These are phyloP conservation scores for Rana temporaria DNA, from an alignment of 2,113 vertebrate genomes.

Conservation along the genomic window DNA sequence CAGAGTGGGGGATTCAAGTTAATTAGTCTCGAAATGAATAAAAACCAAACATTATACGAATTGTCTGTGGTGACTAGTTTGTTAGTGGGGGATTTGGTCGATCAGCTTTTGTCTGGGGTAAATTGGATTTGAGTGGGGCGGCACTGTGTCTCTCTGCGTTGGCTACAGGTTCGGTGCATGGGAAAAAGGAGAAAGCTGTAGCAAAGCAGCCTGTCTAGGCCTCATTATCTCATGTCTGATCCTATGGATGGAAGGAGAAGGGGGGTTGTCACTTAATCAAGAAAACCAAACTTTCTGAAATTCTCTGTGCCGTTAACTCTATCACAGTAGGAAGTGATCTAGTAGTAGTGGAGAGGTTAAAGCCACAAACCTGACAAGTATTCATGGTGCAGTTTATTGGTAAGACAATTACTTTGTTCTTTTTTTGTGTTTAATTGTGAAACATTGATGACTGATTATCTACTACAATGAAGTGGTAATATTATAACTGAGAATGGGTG, in stretches of 20 bases:
- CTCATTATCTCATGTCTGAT: conserved; percentile 88
- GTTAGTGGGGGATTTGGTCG: conserved; percentile 85
- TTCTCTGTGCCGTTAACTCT: conserved; percentile 19
- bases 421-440: too few relatives aligned
- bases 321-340: neutral
- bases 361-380: neutral
- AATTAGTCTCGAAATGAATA: conserved; percentile 93
- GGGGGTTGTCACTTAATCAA: conserved; percentile 72
- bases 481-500: too few relatives aligned
- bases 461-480: too few relatives aligned
- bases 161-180: conserved; percentile 87
- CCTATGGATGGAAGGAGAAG: conserved; percentile 76
- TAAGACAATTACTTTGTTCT: too few relatives aligned
- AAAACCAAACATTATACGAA: conserved; percentile 85
- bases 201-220: conserved; percentile 72
- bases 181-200: conserved; percentile 75
- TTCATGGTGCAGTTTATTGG: too few relatives aligned
- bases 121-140: conserved; percentile 91
- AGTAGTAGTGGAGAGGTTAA: neutral
- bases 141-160: conserved; percentile 85
- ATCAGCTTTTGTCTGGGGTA: conserved; percentile 91
- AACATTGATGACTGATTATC: too few relatives aligned
- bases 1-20: conserved; percentile 88
- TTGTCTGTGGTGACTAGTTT: conserved; percentile 82
- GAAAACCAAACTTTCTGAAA: conserved; percentile 3